Evolutionary conservation across 2,888 invertebrate genomes (phyloP).

Genomic region (Leptinotarsa rubiginosa): DNA sequence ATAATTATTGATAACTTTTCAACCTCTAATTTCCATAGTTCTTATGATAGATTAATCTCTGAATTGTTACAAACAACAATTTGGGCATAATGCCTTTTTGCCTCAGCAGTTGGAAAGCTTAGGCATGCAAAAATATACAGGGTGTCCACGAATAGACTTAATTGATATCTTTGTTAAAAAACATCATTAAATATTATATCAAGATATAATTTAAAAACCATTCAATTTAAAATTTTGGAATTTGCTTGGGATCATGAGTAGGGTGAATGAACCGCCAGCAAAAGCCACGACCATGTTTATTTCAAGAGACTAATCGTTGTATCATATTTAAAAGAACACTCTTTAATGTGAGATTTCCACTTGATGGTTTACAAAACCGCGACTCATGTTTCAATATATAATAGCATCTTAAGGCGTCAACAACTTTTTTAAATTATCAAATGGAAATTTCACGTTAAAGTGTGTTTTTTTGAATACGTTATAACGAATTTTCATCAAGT

Average conservation of each 20-base stretch:
- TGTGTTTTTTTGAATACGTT: too few species aligned
- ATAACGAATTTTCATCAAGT: too few species aligned
- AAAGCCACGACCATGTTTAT: not conserved
- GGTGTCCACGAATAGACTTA: not conserved
- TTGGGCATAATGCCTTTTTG: not conserved
- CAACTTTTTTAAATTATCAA: too few species aligned
- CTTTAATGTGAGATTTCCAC: too few species aligned
- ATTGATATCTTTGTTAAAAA: not conserved
- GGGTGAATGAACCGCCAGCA: not conserved
- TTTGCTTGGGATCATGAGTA: not conserved
- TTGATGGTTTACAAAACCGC: too few species aligned
- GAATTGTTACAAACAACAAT: constrained; percentile 5
- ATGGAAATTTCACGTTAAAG: too few species aligned
- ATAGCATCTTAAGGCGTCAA: too few species aligned
- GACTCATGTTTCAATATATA: too few species aligned
- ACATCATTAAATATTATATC: not conserved
- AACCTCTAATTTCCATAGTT: too few species aligned
- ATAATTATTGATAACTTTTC: too few species aligned
- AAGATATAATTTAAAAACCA: not conserved
- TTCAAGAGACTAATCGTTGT: not conserved
- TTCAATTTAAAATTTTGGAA: not conserved
- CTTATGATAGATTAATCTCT: too few species aligned
- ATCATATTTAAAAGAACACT: too few species aligned
- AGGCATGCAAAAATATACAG: constrained; percentile 19
- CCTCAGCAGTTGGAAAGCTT: not conserved